Evolutionary conservation across 2,797 vertebrate genomes (phyloP).

Genomic region (Sebastes kiyomatsui): DNA sequence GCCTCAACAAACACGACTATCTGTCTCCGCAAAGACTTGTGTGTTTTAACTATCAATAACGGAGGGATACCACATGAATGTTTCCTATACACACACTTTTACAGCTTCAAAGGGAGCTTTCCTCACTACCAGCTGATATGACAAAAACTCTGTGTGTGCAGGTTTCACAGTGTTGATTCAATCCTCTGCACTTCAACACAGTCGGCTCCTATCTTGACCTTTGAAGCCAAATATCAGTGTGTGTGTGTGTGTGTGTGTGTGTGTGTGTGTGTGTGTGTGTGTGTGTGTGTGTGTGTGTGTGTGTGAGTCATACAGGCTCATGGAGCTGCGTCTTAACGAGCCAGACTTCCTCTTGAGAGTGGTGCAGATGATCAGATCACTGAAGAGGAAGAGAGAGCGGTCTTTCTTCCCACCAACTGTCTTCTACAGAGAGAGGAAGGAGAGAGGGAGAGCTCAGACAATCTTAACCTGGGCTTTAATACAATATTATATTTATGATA

Average conservation of each 20-base stretch:
- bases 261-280: neutral
- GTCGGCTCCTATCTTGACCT: constrained; percentile 39
- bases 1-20: constrained; percentile 1
- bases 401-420: constrained; percentile 96
- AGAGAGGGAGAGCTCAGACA: constrained; percentile 5
- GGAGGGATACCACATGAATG: neutral
- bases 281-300: neutral
- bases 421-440: constrained; percentile 82
- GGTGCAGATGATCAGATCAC: constrained; percentile 95
- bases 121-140: constrained; percentile 14
- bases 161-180: constrained; percentile 3
- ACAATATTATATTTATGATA: neutral
- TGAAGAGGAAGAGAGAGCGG: constrained; percentile 97
- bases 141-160: neutral
- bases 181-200: constrained; percentile 12
- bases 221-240: constrained; percentile 47
- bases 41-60: constrained; percentile 38
- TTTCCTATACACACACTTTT: neutral
- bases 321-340: constrained; percentile 95
- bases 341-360: constrained; percentile 97
- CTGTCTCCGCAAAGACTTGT: neutral
- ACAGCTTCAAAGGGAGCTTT: constrained; percentile 8
- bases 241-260: neutral
- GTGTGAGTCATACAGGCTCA: constrained; percentile 90
- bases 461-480: neutral